Base-by-base conservation (phyloP, 2,888 invertebrate species). In the Dasysyrphus albostriatus region DNA sequence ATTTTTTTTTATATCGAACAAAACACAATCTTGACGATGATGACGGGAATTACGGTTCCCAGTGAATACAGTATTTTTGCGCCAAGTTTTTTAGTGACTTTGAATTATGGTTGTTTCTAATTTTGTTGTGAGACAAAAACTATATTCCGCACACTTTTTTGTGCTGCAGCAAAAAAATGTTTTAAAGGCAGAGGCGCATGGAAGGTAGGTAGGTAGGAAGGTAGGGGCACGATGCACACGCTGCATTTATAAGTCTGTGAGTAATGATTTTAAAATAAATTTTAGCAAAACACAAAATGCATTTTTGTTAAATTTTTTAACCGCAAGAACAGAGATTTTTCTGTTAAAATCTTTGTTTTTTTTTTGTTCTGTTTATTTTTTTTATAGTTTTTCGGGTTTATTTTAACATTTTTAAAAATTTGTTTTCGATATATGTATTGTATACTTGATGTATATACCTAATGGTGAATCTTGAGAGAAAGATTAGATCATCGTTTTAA, bases 81-180 rank as follows among this genome's bases (percentile, higher is more conserved):
- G 87, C 87, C 78, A 87, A 83, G 78, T 87, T 87, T 87, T 87
- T 87, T 87, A 87, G 70, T 83, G 87, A 78, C 78, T 87, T 87
- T 87, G 83, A 87, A 78, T 78, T 87, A 87, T 87, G 51, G 74
- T 61, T 54, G 63, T 29, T 73, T 83, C 87, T 78, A 82, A 85
- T 51, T 83, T 70, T 56, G 77, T 75, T 42, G 19, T 49, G 42
- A 63, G 75, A 84, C 59, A 65, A 76, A 76, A 32, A 75, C 3
- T 34, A 58, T 70, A 73, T 73, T 78, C 47, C 75, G 79, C 72
- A 19, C 39, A 58, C 37, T 84, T 80, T 84, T 84, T 84, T 80
- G 75, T 80, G 75, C 19, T 42, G 24, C 74, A 37, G 32, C 51
- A n/a, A 84, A 81, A 74, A 76, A 58, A n/a, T 39, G 3, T 12